Conservation (phyloP, 2,888 invertebrate genomes). For the Ectemnius continuus region DNA sequence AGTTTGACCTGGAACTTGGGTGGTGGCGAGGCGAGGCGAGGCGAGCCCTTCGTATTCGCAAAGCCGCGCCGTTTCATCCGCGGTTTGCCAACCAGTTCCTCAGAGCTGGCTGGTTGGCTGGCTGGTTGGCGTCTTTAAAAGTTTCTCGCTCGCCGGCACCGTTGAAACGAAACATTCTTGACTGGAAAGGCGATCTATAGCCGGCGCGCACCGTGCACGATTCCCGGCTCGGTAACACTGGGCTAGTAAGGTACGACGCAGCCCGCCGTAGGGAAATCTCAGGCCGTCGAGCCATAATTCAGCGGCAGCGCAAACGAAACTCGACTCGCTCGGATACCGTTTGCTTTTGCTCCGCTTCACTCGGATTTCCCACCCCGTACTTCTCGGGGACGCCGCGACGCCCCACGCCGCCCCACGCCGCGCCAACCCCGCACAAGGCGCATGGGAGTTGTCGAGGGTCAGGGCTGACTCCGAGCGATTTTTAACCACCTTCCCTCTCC, state of each 20-base stretch:
- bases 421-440: too few species aligned
- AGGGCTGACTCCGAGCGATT: too few species aligned
- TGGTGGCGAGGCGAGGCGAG: too few species aligned
- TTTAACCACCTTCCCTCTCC: too few species aligned
- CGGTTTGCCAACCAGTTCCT: background rate
- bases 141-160: background rate
- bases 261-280: slow-evolving; percentile 35
- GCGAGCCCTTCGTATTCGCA: background rate
- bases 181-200: background rate
- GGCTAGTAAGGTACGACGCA: slow-evolving; percentile 7
- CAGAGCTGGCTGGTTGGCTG: too few species aligned
- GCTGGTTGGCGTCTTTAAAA: background rate
- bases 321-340: background rate
- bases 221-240: background rate
- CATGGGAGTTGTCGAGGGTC: too few species aligned
- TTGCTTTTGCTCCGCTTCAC: too few species aligned
- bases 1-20: background rate
- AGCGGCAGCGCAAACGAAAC: slow-evolving; percentile 17
- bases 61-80: background rate
- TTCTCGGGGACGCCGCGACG: too few species aligned
- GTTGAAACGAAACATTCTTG: slow-evolving; percentile 1
- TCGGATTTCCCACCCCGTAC: too few species aligned
- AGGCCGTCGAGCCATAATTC: slow-evolving; percentile 33
- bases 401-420: too few species aligned
- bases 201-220: background rate